Evolutionary conservation across 2,113 vertebrate genomes (phyloP), one percentile per base, ranked within the genome.

Genomic region (Oncorhynchus tshawytscha): DNA sequence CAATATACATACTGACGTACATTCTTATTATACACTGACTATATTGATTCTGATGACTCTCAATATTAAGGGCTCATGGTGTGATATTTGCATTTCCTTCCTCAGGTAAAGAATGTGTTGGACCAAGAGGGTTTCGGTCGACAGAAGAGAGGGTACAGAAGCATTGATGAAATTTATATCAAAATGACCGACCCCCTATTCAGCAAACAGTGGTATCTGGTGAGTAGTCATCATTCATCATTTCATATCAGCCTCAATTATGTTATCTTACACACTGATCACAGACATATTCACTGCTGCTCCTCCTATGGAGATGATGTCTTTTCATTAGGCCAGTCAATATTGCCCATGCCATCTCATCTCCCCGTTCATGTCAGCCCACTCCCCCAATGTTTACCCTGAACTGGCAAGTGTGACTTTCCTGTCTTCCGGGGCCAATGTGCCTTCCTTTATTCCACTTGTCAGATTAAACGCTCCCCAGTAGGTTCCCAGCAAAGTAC

Each of bases 141-240:
- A 75, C 95, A 93, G 87, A 99, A 99, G 82, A 86, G 98, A 87
- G 98, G 98, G 31, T 99, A 98, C 79, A 94, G 97, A 89, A 93
- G 96, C 79, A 94, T 99, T 84, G 96, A 95, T 29, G 95, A 97
- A 77, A 94, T 97, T 25, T 95, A 97, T 85, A 94, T 96, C 86
- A 98, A 96, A 84, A 96, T 98, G 95, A 98, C 95, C 0, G 98
- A 99, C 84, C 98, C 98, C 72, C 92, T 99, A 75, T 99, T 99
- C 90, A 93, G 94, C 16, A 99, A 99, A 86, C 98, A 99, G 57
- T 99, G 98, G 98, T 99, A 99, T 86, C 93, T 99, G 93, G 98
- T 99, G 92, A 95, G 96, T 89, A 85, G 88, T 90, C 80, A 81
- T 72, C 71, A 34, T 69, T 73, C 54, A 71, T 81, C 79, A 88